Conservation (phyloP, 2,797 vertebrate species). For the Epinephelus coioides region DNA sequence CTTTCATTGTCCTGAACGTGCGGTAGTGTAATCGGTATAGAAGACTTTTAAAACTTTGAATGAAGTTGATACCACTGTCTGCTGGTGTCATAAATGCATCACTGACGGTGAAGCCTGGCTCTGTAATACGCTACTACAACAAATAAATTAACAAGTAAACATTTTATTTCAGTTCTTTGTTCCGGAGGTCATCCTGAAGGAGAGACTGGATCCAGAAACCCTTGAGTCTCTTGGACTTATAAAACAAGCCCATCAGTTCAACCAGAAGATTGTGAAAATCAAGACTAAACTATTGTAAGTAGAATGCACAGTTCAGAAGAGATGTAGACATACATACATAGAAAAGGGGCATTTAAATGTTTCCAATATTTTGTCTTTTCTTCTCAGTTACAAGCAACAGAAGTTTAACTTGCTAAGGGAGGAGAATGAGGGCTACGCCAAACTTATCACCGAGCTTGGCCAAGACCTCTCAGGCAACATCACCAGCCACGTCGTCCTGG, state of each 20-base stretch:
- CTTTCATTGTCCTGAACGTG: not conserved
- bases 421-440: conserved; percentile 99
- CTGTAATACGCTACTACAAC: not conserved
- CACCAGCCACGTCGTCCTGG: conserved; percentile 96
- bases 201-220: conserved; percentile 97
- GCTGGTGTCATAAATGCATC: not conserved
- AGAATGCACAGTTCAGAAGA: not conserved
- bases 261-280: conserved; percentile 99
- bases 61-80: not conserved
- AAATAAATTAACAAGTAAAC: not conserved
- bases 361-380: conserved; percentile 18
- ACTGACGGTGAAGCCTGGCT: not conserved
- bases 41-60: not conserved
- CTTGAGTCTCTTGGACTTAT: conserved; percentile 97
- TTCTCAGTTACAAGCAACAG: conserved; percentile 97
- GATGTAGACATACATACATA: not conserved
- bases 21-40: not conserved
- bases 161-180: conserved; percentile 88
- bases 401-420: conserved; percentile 99
- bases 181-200: conserved; percentile 95
- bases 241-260: conserved; percentile 98
- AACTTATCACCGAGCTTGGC: conserved; percentile 97
- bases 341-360: not conserved
- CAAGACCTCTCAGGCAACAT: conserved; percentile 96
- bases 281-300: conserved; percentile 99